A percentile compares a stretch with the other conserved stretches of the same genome.
Evolutionary conservation across 2,888 invertebrate genomes (phyloP).

Genomic region (Drosophila monieri): DNA sequence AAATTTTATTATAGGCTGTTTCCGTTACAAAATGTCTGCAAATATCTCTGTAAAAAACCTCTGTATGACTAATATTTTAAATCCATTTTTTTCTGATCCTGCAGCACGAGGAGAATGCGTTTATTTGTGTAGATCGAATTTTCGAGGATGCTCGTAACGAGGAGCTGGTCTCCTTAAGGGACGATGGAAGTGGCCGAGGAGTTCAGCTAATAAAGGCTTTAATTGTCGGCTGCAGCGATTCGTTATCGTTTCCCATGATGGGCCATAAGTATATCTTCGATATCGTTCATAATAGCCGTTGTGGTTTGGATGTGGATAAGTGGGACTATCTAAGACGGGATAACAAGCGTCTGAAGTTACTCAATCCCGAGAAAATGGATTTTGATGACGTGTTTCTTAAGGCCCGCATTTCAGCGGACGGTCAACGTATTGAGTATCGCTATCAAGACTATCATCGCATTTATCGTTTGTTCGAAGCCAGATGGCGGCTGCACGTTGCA

Average conservation of each 20-base stretch:
- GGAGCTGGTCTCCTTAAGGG: slow-evolving; percentile 51
- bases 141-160: slow-evolving; percentile 53
- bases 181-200: slow-evolving; percentile 64
- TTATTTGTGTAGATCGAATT: slow-evolving; percentile 72
- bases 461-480: slow-evolving; percentile 84
- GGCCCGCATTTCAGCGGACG: slow-evolving; percentile 68
- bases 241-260: slow-evolving; percentile 53
- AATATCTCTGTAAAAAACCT: too few relatives aligned
- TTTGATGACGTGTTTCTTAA: slow-evolving; percentile 77
- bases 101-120: slow-evolving; percentile 77
- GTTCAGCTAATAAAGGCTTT: slow-evolving; percentile 78
- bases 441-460: slow-evolving; percentile 84
- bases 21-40: not conserved
- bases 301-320: slow-evolving; percentile 88
- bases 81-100: not conserved
- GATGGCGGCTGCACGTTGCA: slow-evolving; percentile 84
- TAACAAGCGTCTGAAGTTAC: slow-evolving; percentile 74
- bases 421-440: slow-evolving; percentile 83
- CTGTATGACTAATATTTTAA: too few relatives aligned
- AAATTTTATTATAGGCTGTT: not conserved
- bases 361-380: slow-evolving; percentile 62
- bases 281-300: slow-evolving; percentile 86
- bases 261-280: slow-evolving; percentile 77
- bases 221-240: slow-evolving; percentile 68
- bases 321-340: slow-evolving; percentile 89